These are phyloP conservation scores for Festucalex cinctus DNA, from an alignment of 2,113 vertebrate genomes.

Conservation along the genomic window DNA sequence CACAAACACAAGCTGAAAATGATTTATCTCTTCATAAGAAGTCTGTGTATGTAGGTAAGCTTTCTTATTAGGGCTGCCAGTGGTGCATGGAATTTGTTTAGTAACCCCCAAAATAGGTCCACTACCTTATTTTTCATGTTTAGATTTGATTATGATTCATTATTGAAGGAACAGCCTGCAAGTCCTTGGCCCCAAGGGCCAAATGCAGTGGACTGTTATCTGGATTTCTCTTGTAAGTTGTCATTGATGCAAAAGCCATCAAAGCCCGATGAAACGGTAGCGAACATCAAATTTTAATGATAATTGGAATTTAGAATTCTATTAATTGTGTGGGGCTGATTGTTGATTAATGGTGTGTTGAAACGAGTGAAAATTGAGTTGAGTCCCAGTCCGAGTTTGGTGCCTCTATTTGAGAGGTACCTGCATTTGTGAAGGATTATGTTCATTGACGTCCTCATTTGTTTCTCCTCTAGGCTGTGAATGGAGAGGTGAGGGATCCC, in stretches of 20 bases:
- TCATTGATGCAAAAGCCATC: not conserved
- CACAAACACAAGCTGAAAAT: not conserved
- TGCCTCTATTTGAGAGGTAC: not conserved
- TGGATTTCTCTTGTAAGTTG: too few species aligned
- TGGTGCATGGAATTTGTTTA: too few species aligned
- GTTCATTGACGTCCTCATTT: conserved; percentile 51
- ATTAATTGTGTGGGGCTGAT: not conserved
- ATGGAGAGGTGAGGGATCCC: conserved; percentile 56
- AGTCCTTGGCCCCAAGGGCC: not conserved
- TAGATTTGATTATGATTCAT: too few species aligned
- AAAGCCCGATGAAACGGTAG: not conserved
- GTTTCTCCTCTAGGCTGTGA: conserved; percentile 70
- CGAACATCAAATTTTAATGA: not conserved
- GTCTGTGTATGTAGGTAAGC: too few species aligned
- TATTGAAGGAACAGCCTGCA: too few species aligned
- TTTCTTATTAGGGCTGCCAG: too few species aligned
- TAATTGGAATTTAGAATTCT: not conserved
- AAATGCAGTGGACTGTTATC: too few species aligned
- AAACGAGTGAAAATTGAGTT: not conserved
- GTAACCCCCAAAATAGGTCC: too few species aligned
- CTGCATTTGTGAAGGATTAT: conserved; percentile 12
- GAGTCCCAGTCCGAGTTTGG: not conserved
- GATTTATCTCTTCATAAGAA: not conserved
- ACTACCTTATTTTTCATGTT: too few species aligned
- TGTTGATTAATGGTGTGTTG: not conserved